phyloP scores from a whole-genome alignment of 2,113 vertebrate species.

The Camelus dromedarius region DNA sequence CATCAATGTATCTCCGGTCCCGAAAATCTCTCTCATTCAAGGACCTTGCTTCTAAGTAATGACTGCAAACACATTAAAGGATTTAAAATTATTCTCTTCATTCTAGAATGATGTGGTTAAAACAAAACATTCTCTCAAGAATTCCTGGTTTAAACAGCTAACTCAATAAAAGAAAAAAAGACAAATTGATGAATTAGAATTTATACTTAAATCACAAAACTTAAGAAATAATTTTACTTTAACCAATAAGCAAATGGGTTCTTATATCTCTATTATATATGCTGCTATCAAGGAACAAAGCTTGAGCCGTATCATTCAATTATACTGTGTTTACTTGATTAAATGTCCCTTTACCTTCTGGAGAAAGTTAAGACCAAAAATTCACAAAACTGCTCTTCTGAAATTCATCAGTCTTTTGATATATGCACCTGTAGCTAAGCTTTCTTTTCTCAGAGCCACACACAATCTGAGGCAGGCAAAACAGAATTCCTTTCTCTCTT shows the following conservation, averaged over 20 bases:
- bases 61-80: constrained; percentile 89
- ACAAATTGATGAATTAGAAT: constrained; percentile 35
- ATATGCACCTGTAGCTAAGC: constrained; percentile 14
- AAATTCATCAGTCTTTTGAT: neutral
- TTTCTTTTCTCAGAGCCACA: neutral
- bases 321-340: neutral
- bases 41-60: constrained; percentile 89
- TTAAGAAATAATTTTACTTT: constrained; percentile 61
- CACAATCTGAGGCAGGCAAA: constrained; percentile 54
- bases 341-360: constrained; percentile 56
- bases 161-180: constrained; percentile 58
- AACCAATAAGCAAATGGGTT: constrained; percentile 54
- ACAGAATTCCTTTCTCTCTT: constrained; percentile 53
- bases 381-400: constrained; percentile 3
- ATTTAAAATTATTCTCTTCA: constrained; percentile 81
- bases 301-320: constrained; percentile 28
- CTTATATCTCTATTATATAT: constrained; percentile 31
- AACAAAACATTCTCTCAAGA: constrained; percentile 84
- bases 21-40: constrained; percentile 90
- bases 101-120: constrained; percentile 80
- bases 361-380: constrained; percentile 69
- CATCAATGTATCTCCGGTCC: constrained; percentile 89
- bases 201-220: constrained; percentile 37
- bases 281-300: constrained; percentile 60
- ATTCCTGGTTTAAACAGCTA: constrained; percentile 70